Evolutionary conservation across 2,888 invertebrate genomes (phyloP).

Genomic region (Hanleya hanleyi): DNA sequence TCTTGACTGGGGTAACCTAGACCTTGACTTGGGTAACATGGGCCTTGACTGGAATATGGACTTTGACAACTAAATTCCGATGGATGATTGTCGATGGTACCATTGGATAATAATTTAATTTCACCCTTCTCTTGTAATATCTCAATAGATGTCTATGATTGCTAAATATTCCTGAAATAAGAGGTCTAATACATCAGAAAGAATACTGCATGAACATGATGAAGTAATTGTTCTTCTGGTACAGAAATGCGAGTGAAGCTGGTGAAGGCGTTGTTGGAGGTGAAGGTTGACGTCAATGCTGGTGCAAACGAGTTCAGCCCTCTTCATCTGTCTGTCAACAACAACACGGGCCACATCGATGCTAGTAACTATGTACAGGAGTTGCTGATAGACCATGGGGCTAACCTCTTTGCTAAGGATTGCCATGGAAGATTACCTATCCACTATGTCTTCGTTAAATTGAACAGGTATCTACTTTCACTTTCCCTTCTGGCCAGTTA

Average conservation of each 20-base stretch:
- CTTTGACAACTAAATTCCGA: too few species aligned
- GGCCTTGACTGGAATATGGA: too few species aligned
- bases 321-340: slow-evolving; percentile 72
- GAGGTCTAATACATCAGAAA: too few species aligned
- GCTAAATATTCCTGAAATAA: too few species aligned
- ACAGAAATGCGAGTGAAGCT: slow-evolving; percentile 5
- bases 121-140: too few species aligned
- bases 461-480: slow-evolving; percentile 55
- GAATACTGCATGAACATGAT: too few species aligned
- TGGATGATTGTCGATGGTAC: too few species aligned
- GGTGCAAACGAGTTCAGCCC: slow-evolving; percentile 61
- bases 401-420: slow-evolving; percentile 61
- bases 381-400: slow-evolving; percentile 65
- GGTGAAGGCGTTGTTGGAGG: slow-evolving; percentile 13
- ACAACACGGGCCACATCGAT: slow-evolving; percentile 68
- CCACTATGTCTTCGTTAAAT: slow-evolving; percentile 74
- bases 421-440: slow-evolving; percentile 69
- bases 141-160: too few species aligned
- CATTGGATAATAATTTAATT: too few species aligned
- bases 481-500: too few species aligned
- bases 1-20: too few species aligned
- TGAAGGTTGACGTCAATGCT: slow-evolving; percentile 20
- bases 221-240: background rate
- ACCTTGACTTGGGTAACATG: too few species aligned
- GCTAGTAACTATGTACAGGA: slow-evolving; percentile 71